These are phyloP conservation scores for Bibio marci DNA, from an alignment of 2,888 invertebrate species.

Conservation along the genomic window DNA sequence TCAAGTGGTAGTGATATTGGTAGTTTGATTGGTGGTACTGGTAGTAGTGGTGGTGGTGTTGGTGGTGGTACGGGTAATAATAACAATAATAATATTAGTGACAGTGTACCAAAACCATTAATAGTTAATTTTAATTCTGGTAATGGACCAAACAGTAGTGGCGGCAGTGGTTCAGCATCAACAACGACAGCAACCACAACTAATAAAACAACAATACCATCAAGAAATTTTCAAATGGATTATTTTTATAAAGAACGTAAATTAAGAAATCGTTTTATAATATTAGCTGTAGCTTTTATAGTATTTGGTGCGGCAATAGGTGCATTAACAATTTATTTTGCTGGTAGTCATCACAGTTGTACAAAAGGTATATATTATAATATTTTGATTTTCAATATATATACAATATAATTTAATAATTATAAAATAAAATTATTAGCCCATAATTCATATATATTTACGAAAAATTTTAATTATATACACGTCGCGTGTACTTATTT, in stretches of 20 bases:
- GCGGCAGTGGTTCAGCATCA: too few relatives aligned
- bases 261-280: conserved; percentile 37
- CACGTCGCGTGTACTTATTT: too few relatives aligned
- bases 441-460: too few relatives aligned
- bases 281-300: conserved; percentile 25
- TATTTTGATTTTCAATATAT: too few relatives aligned
- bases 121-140: neutral
- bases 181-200: too few relatives aligned
- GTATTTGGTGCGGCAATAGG: conserved; percentile 28
- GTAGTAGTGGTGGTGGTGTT: neutral
- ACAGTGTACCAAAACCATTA: neutral
- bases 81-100: neutral
- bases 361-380: conserved; percentile 5
- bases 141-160: neutral
- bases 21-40: too few relatives aligned
- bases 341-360: conserved; percentile 19
- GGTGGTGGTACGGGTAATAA: too few relatives aligned
- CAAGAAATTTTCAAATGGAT: neutral
- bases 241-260: conserved; percentile 46
- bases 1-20: too few relatives aligned
- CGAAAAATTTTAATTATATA: too few relatives aligned
- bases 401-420: too few relatives aligned
- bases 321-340: conserved; percentile 27
- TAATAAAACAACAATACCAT: neutral
- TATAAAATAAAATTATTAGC: too few relatives aligned